These are phyloP conservation scores for Apocrypta bakeri DNA, from an alignment of 1,140 invertebrate species.

Conservation along the genomic window DNA sequence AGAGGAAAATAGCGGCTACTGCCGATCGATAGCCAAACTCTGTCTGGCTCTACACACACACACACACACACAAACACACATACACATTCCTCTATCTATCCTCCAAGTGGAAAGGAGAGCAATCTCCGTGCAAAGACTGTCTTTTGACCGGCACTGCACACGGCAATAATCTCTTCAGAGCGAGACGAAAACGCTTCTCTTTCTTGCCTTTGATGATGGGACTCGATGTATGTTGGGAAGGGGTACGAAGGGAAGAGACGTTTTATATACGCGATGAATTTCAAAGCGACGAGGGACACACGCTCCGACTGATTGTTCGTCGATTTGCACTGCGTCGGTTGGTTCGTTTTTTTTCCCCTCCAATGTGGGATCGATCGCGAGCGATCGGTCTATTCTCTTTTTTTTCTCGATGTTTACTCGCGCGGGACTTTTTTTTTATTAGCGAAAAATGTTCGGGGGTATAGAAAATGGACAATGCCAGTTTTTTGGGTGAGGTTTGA, in stretches of 20 bases:
- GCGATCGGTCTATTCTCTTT: not conserved
- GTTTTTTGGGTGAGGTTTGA: not conserved
- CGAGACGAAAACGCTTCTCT: not conserved
- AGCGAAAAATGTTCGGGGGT: not conserved
- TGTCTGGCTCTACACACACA: not conserved
- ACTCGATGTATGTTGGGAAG: not conserved
- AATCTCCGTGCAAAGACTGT: not conserved
- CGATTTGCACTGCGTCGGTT: not conserved
- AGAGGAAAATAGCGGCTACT: not conserved
- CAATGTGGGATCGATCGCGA: not conserved
- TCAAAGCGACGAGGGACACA: not conserved
- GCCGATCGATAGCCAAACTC: constrained; percentile 1
- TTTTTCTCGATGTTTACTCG: not conserved
- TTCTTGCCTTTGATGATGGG: not conserved
- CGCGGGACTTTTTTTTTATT: not conserved
- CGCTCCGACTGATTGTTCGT: not conserved
- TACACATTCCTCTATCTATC: not conserved
- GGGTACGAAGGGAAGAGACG: no score
- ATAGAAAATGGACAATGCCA: not conserved
- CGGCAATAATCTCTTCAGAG: constrained; percentile 1
- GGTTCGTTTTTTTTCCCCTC: not conserved
- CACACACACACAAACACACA: not conserved
- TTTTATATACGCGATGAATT: not conserved
- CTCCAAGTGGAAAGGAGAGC: not conserved
- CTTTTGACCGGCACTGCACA: constrained; percentile 1